Evolutionary conservation across 2,797 vertebrate species (phyloP).

Genomic region (Sciurus carolinensis): DNA sequence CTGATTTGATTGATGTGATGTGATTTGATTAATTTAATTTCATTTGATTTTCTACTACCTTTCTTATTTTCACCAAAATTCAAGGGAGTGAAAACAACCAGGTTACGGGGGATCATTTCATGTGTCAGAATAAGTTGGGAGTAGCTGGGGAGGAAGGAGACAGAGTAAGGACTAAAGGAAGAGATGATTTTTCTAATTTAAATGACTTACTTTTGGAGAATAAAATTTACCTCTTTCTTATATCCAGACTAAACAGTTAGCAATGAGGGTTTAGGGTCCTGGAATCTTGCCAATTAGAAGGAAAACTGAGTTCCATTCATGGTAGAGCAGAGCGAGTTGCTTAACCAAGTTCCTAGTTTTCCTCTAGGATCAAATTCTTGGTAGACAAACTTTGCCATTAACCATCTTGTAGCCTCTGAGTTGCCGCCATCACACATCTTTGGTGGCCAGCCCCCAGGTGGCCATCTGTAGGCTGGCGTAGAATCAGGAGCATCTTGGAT

Average conservation of each 20-base stretch:
- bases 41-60: not conserved
- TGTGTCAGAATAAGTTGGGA: not conserved
- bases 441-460: slow-evolving; percentile 58
- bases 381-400: not conserved
- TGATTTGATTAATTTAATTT: not conserved
- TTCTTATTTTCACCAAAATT: slow-evolving; percentile 34
- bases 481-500: slow-evolving; percentile 66
- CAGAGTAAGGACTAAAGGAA: not conserved
- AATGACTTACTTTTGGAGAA: slow-evolving; percentile 57
- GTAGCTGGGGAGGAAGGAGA: not conserved
- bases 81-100: not conserved
- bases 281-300: slow-evolving; percentile 59
- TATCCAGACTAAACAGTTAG: slow-evolving; percentile 78
- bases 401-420: not conserved
- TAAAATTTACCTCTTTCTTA: slow-evolving; percentile 64
- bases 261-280: not conserved
- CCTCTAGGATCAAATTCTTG: slow-evolving; percentile 17
- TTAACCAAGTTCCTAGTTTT: not conserved
- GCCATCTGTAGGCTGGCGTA: slow-evolving; percentile 18
- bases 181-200: slow-evolving; percentile 15
- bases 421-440: slow-evolving; percentile 11
- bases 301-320: slow-evolving; percentile 29
- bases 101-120: not conserved
- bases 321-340: not conserved
- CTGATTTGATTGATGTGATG: not conserved